Base-by-base conservation (phyloP, 2,113 vertebrate species). In the Bagarius yarrelli region DNA sequence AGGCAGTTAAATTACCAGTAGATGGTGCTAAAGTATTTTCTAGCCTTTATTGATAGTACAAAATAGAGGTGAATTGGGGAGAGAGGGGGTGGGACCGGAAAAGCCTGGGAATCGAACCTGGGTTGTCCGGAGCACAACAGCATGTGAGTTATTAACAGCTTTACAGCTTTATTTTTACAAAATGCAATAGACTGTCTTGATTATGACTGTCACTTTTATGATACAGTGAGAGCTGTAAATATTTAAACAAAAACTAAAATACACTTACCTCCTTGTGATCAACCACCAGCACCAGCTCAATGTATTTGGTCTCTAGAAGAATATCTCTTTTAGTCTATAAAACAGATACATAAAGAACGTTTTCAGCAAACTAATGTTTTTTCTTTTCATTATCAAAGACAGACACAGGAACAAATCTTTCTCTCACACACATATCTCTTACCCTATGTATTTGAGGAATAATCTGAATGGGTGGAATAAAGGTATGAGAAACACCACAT, bases 231-330 rank as follows among this genome's bases (percentile, higher is more conserved):
- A 25, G 11, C 21, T 15, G 23, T 47, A n/a, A 69, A 8, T 27
- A 71, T 30, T 25, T 72, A 18, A 4, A 50, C 6, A 27, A 47
- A 25, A 44, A 25, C 23, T 61, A 3, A 14, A 8, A 4, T 64
- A 89, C 25, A 71, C 78, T 80, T 80, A 99, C 97, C 93, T 96
- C 96, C 0, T 94, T 79, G 5, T 95, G 93, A 69, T 99, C 97
- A 0, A 91, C 95, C 81, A 99, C 96, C 81, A 99, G 91, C 88
- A 96, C 96, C 90, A 99, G 91, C 83, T 99, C 97, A 50, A 99
- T 92, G 5, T 93, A 94, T 21, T 92, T 95, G 64, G 91, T 94
- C 89, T 96, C 94, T 0, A 89, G 86, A 36, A 94, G 87, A 25
- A 90, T 91, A 6, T 95, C 92, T 76, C 96, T 91, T 88, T 92